phyloP scores from a whole-genome alignment of 2,113 vertebrate genomes.

The Burhinus oedicnemus region DNA sequence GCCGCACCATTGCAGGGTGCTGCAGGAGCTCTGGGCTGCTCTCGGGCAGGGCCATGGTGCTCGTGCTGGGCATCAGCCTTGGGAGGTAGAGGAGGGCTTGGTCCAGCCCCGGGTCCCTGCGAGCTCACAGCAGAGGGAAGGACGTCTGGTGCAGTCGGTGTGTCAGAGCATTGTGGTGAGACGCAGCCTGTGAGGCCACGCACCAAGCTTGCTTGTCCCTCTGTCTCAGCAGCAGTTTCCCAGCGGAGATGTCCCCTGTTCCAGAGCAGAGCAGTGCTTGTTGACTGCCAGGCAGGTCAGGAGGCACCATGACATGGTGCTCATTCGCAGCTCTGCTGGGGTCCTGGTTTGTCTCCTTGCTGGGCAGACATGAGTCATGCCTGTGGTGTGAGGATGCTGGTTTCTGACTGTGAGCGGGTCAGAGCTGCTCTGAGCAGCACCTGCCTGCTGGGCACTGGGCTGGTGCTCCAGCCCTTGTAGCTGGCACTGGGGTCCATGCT shows the following conservation, averaged over 20 bases:
- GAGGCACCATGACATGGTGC: rapidly evolving
- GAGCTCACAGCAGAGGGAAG: neutral
- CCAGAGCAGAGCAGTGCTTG: neutral
- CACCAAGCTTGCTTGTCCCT: rapidly evolving
- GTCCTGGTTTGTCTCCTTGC: neutral
- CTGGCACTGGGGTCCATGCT: neutral
- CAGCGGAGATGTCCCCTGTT: neutral
- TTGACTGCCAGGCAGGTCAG: rapidly evolving
- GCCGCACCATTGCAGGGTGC: rapidly evolving
- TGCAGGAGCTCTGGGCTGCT: neutral
- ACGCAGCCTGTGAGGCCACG: rapidly evolving
- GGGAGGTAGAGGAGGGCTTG: neutral
- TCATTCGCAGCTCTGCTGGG: neutral
- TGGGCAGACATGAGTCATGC: neutral
- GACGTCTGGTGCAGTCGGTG: rapidly evolving
- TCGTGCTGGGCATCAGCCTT: neutral
- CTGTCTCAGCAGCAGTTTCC: rapidly evolving
- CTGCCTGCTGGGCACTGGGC: neutral
- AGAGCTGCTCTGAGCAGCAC: neutral
- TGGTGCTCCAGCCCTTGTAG: neutral
- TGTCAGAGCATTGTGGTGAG: rapidly evolving
- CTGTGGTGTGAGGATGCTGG: neutral
- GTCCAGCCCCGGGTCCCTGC: rapidly evolving
- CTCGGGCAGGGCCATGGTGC: rapidly evolving
- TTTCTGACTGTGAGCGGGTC: rapidly evolving